Evolutionary conservation across 2,888 invertebrate species (phyloP).

Genomic region (Lymantria dispar): DNA sequence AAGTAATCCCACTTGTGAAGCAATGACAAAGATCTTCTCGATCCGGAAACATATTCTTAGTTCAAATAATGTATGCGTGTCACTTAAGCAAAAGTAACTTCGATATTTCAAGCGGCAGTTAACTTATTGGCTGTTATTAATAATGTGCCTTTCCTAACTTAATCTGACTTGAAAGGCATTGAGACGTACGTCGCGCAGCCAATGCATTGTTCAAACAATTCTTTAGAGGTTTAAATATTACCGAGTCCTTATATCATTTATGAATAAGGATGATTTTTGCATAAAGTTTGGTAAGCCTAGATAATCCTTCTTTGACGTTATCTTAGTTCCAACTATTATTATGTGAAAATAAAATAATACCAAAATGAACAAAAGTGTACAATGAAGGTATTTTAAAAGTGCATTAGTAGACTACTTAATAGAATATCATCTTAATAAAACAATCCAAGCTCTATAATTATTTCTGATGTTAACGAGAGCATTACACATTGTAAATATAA

Average conservation of each 20-base stretch:
- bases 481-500: no score
- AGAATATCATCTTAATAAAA: no score
- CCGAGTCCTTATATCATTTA: slow-evolving; percentile 20
- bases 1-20: slow-evolving; percentile 50
- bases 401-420: no score
- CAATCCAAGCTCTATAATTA: no score
- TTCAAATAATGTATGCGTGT: slow-evolving; percentile 70
- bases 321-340: slow-evolving; percentile 11
- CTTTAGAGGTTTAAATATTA: slow-evolving; percentile 38
- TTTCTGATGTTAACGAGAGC: no score
- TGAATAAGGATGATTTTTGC: slow-evolving; percentile 22
- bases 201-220: slow-evolving; percentile 69
- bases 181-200: slow-evolving; percentile 68
- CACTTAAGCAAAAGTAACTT: slow-evolving; percentile 78
- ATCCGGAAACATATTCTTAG: slow-evolving; percentile 79
- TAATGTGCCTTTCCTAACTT: slow-evolving; percentile 77
- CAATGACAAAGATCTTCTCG: slow-evolving; percentile 63
- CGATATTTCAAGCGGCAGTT: slow-evolving; percentile 76
- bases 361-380: background rate
- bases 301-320: slow-evolving; percentile 26
- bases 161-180: slow-evolving; percentile 79
- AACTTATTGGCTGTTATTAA: slow-evolving; percentile 80
- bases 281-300: slow-evolving; percentile 25
- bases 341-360: background rate
- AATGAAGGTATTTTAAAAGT: no score